Conservation (phyloP, 2,888 invertebrate species). For the Parnassius smintheus region DNA sequence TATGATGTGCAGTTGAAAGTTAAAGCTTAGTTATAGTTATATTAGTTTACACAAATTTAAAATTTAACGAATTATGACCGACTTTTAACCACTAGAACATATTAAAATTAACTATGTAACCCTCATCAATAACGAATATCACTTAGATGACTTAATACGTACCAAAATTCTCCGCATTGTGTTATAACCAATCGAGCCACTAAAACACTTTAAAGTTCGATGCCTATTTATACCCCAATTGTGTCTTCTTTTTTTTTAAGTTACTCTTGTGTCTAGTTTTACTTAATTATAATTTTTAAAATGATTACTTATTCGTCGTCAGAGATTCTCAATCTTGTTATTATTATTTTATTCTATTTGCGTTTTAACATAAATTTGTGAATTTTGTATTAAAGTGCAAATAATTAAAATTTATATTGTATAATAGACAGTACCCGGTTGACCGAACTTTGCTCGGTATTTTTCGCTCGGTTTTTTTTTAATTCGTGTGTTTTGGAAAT, state of each 20-base stretch:
- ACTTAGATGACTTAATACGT: conserved; percentile 22
- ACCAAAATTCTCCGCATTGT: conserved; percentile 32
- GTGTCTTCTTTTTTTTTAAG: conserved; percentile 31
- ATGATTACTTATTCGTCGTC: conserved; percentile 23
- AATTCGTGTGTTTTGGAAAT: no score
- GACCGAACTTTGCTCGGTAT: no score
- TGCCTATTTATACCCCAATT: conserved; percentile 36
- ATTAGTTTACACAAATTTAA: no score
- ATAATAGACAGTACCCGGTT: neutral
- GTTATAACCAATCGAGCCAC: conserved; percentile 29
- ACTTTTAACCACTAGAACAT: no score
- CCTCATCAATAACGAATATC: neutral
- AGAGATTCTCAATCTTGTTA: conserved; percentile 27
- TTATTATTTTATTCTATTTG: conserved; percentile 4
- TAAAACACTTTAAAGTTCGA: conserved; percentile 30
- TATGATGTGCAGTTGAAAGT: no score
- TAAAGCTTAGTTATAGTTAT: no score
- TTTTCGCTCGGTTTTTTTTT: no score
- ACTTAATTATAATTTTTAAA: conserved; percentile 29
- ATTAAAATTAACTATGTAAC: no score
- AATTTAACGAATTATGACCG: no score
- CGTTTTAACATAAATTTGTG: conserved; percentile 18
- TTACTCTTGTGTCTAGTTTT: conserved; percentile 31
- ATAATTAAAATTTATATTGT: neutral
- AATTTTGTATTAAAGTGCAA: neutral